A percentile compares a stretch with the other conserved stretches of the same genome.
Evolutionary conservation across 2,888 invertebrate species (phyloP).

Genomic region (Sesia apiformis): DNA sequence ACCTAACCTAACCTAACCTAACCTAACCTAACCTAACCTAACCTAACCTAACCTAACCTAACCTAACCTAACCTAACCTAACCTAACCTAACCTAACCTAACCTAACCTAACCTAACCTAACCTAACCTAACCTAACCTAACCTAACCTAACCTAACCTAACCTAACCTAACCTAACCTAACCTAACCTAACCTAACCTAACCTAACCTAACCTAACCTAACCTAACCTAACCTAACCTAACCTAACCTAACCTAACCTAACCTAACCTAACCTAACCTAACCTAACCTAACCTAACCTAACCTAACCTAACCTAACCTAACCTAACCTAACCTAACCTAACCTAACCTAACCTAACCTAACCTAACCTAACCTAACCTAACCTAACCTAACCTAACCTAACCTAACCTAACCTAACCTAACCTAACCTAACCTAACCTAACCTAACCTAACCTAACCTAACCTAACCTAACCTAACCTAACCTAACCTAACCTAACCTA

Average conservation of each 20-base stretch:
- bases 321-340: not conserved
- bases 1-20: slow-evolving; percentile 1
- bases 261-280: slow-evolving; percentile 8
- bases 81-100: not conserved
- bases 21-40: not conserved
- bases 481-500: slow-evolving; percentile 7
- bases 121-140: not conserved
- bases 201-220: not conserved
- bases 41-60: slow-evolving; percentile 1
- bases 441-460: slow-evolving; percentile 8
- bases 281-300: slow-evolving; percentile 2
- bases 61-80: slow-evolving; percentile 1
- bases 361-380: not conserved
- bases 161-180: not conserved
- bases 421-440: slow-evolving; percentile 6
- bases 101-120: slow-evolving; percentile 1
- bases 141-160: slow-evolving; percentile 1
- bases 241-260: slow-evolving; percentile 4
- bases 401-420: slow-evolving; percentile 8
- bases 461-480: slow-evolving; percentile 7
- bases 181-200: not conserved
- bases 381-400: slow-evolving; percentile 11
- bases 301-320: not conserved
- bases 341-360: not conserved
- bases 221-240: slow-evolving; percentile 6